Conservation (phyloP, 2,797 vertebrate species). For the Anguilla marmorata region DNA sequence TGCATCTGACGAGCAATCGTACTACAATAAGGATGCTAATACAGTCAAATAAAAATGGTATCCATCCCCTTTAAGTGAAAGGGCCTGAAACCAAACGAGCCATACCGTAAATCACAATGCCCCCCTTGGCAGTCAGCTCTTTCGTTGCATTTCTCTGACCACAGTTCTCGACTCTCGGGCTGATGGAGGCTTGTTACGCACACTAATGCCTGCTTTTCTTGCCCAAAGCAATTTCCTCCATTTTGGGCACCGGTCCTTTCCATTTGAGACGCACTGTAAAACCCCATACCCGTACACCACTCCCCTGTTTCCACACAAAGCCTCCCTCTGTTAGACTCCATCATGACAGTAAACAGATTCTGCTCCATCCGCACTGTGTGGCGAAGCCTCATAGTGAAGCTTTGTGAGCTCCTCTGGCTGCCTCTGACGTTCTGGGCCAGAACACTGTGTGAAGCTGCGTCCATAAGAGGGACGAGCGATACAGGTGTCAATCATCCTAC, state of each 20-base stretch:
- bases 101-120: neutral
- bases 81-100: neutral
- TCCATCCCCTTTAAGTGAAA: neutral
- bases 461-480: neutral
- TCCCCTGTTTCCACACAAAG: neutral
- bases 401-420: neutral
- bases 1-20: neutral
- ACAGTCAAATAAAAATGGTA: neutral
- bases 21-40: neutral
- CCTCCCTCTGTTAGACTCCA: neutral
- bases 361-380: neutral
- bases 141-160: neutral
- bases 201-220: neutral
- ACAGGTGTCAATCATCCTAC: neutral
- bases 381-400: conserved; percentile 6
- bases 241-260: conserved; percentile 7
- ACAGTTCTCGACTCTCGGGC: neutral
- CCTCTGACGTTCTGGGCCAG: neutral
- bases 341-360: conserved; percentile 9
- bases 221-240: conserved; percentile 12
- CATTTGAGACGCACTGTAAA: conserved; percentile 2
- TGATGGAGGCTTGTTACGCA: neutral
- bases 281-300: neutral
- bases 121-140: neutral
- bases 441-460: neutral